Conservation (phyloP, 2,797 vertebrate genomes). For the Tachyglossus aculeatus region DNA sequence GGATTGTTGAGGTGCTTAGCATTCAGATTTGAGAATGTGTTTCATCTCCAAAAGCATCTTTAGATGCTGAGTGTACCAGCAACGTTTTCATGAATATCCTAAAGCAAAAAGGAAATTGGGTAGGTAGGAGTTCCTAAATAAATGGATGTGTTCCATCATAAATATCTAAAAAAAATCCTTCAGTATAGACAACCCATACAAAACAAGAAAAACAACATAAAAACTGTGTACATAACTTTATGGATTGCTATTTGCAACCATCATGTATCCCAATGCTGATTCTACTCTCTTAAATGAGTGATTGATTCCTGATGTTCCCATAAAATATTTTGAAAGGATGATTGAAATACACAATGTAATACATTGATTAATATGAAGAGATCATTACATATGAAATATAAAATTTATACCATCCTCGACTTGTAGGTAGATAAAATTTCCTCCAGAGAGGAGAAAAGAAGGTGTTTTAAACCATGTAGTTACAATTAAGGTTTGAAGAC, state of each 20-base stretch:
- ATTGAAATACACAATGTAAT: constrained; percentile 21
- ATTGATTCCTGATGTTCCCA: neutral
- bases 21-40: constrained; percentile 14
- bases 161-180: constrained; percentile 12
- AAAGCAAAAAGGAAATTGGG: constrained; percentile 6
- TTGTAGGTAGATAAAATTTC: neutral
- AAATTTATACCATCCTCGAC: neutral
- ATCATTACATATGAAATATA: neutral
- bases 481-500: neutral
- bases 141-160: too few relatives aligned
- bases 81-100: neutral
- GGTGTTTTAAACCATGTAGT: constrained; percentile 14
- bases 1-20: neutral
- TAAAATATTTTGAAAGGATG: constrained; percentile 26
- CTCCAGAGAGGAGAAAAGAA: neutral
- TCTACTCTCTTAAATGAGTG: neutral
- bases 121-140: too few relatives aligned
- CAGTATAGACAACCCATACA: neutral
- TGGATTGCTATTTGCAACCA: neutral
- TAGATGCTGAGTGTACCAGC: neutral
- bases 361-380: neutral
- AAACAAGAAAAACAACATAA: neutral
- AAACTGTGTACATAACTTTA: neutral
- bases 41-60: neutral
- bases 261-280: neutral